phyloP scores from a whole-genome alignment of 2,797 vertebrate species.

The Argya squamiceps region DNA sequence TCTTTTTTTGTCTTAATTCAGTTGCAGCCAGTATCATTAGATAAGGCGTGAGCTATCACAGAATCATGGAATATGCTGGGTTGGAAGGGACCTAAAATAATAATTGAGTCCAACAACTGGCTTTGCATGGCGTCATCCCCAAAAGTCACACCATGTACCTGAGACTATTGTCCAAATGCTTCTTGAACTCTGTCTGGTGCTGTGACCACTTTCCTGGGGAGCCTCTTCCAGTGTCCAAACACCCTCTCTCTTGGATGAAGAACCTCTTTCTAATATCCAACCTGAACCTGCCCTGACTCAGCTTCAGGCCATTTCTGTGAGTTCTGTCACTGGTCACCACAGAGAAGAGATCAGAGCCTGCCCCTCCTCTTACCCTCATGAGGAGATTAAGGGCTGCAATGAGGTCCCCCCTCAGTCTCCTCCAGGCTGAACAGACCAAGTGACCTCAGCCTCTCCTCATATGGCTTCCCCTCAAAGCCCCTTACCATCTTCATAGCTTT shows the following conservation, averaged over 20 bases:
- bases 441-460: accelerated
- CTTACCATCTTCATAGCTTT: neutral
- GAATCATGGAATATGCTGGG: neutral
- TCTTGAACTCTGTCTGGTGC: neutral
- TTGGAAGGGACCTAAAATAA: neutral
- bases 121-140: too few relatives aligned
- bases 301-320: too few relatives aligned
- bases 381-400: too few relatives aligned
- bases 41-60: neutral
- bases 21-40: neutral
- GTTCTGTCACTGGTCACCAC: neutral
- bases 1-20: neutral
- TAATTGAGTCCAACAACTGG: too few relatives aligned
- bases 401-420: neutral
- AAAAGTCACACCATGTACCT: too few relatives aligned
- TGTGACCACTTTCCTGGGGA: neutral
- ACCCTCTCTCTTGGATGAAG: neutral
- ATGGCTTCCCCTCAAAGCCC: neutral
- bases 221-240: neutral
- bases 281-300: neutral
- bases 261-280: neutral
- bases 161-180: neutral
- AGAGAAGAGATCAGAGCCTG: neutral
- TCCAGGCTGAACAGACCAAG: neutral
- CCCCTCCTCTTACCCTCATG: accelerated